These are phyloP conservation scores for Montipora efflorescens DNA, from an alignment of 64 coral and sea anemone genomes.

Conservation along the genomic window DNA sequence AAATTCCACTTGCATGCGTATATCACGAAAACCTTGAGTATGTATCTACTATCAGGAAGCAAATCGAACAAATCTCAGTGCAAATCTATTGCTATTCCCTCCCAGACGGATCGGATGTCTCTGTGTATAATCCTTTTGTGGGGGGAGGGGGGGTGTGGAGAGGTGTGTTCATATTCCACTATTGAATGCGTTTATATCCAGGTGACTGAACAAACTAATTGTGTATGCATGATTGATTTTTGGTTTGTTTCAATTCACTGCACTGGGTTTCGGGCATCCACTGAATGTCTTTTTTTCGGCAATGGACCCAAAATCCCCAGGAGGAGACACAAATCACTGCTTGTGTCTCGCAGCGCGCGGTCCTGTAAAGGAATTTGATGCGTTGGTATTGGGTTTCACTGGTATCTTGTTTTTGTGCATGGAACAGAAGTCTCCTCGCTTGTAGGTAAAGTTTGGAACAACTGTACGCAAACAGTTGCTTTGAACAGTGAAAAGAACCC, in stretches of 20 bases:
- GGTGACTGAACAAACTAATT: constrained; percentile 37
- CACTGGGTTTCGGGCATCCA: constrained; percentile 7
- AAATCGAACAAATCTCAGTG: too few species aligned
- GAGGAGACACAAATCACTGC: background rate
- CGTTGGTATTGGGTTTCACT: constrained; percentile 26
- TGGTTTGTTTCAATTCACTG: constrained; percentile 16
- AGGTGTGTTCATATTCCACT: background rate
- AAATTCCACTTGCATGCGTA: too few species aligned
- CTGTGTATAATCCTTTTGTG: too few species aligned
- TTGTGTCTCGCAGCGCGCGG: background rate
- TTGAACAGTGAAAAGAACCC: constrained; percentile 40
- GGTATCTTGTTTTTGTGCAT: background rate
- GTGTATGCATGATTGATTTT: constrained; percentile 40
- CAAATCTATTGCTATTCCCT: too few species aligned
- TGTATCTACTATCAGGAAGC: too few species aligned
- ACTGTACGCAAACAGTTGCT: background rate
- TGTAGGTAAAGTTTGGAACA: background rate
- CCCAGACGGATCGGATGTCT: background rate
- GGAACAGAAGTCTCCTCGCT: background rate
- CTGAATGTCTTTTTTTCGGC: background rate
- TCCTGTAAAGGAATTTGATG: background rate
- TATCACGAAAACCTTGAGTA: too few species aligned
- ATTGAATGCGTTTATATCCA: background rate
- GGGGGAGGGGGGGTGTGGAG: too few species aligned
- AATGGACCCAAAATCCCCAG: background rate